Conservation (phyloP, 1,140 invertebrate genomes). For the Lucilia sericata region DNA sequence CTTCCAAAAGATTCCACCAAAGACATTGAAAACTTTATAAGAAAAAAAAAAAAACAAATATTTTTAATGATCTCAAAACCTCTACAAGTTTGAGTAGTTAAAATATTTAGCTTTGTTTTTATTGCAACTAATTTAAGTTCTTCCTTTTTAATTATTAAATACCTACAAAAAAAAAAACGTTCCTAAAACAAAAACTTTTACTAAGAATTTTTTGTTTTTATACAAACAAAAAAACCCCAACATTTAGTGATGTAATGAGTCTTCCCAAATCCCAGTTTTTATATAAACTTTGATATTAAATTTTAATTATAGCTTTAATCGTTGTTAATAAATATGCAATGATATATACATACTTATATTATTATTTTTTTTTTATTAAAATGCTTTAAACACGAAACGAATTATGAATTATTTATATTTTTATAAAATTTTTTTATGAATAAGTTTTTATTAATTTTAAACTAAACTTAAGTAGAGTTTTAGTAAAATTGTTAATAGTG, state of each 20-base stretch:
- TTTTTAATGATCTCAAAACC: slow-evolving; percentile 16
- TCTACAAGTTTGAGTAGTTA: not conserved
- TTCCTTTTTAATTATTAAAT: slow-evolving; percentile 4
- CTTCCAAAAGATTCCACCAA: slow-evolving; percentile 3
- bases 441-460: not conserved
- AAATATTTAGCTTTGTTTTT: not conserved
- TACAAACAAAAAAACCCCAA: not conserved
- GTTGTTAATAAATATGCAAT: too few species aligned
- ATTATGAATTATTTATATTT: slow-evolving; percentile 24
- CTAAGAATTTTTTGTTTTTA: not conserved
- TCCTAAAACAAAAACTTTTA: slow-evolving; percentile 29
- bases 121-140: not conserved
- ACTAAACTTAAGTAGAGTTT: not conserved
- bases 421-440: not conserved
- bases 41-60: not conserved
- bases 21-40: slow-evolving; percentile 30
- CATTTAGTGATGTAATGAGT: slow-evolving; percentile 31
- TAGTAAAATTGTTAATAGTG: slow-evolving; percentile 41
- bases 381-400: slow-evolving; percentile 21
- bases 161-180: not conserved
- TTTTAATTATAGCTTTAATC: not conserved
- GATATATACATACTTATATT: too few species aligned
- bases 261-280: slow-evolving; percentile 30
- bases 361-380: too few species aligned
- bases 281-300: not conserved